Base-by-base conservation (phyloP, 2,113 vertebrate species). In the Cryptotis parvus region DNA sequence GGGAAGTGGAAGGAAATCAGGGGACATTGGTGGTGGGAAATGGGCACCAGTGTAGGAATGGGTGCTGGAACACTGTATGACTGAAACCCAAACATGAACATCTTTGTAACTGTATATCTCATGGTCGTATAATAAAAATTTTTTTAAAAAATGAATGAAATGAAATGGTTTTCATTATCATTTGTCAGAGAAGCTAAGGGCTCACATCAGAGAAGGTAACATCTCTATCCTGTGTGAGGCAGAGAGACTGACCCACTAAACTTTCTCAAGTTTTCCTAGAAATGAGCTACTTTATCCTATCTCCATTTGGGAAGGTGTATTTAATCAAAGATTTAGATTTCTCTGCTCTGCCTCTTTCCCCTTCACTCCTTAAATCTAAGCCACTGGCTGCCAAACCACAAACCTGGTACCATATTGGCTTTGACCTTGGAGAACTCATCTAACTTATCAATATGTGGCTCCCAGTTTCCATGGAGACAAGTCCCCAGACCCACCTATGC, bases 401-500 rank as follows among this genome's bases (percentile, higher is more conserved):
- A 58, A 41, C n/a, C 9, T 77, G 33, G 35, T 43, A 16, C 37
- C 73, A 14, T 39, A 11, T 68, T 43, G 76, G 61, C 80, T 86
- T 79, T 82, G 58, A 41, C 43, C 16, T 61, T 22, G 45, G 37
- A 26, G 35, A 9, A 12, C 31, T 15, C n/a, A 7, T 39, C 27
- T 35, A 37, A n/a, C 10, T 61, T 49, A 14, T 39, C 4, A 22
- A 43, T 9, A 24, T 1, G 9, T 37, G 41, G 49, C 35, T 80
- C 49, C 79, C 41, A 27, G 7, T 35, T 82, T 69, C 55, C 73
- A 29, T 0, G 15, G n/a, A 91, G n/a, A 49, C 14, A 33, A 68
- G 2, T 14, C 31, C 52, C 33, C 4, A 95, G 95, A 98, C 98
- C 98, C 97, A 99, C 99, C 99, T 95, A 99, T 99, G 98, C 99